Conservation (phyloP, 2,888 invertebrate species). For the Dryocosmus kuriphilus region DNA sequence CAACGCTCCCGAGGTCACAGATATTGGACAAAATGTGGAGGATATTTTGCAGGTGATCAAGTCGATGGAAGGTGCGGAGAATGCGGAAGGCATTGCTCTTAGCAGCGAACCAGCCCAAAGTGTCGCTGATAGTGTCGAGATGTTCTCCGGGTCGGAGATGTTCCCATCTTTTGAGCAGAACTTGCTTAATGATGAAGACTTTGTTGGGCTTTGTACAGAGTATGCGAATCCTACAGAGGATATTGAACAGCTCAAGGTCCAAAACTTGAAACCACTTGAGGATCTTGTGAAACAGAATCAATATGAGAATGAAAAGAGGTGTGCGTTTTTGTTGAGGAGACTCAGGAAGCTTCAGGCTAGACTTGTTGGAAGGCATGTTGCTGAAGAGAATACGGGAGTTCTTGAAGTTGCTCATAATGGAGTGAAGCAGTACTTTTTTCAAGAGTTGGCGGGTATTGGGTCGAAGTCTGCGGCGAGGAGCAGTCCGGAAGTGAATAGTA, state of each 20-base stretch:
- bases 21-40: slow-evolving; percentile 81
- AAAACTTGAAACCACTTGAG: slow-evolving; percentile 61
- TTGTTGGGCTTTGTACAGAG: slow-evolving; percentile 72
- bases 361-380: slow-evolving; percentile 87
- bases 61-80: slow-evolving; percentile 80
- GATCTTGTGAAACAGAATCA: slow-evolving; percentile 78
- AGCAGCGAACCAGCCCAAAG: slow-evolving; percentile 59
- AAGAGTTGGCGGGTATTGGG: slow-evolving; percentile 71
- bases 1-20: slow-evolving; percentile 72
- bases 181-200: slow-evolving; percentile 72
- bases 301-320: slow-evolving; percentile 83
- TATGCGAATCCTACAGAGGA: slow-evolving; percentile 64
- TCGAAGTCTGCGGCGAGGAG: slow-evolving; percentile 63
- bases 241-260: slow-evolving; percentile 50
- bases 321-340: slow-evolving; percentile 86
- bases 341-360: slow-evolving; percentile 88
- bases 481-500: slow-evolving; percentile 70
- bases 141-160: slow-evolving; percentile 72
- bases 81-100: slow-evolving; percentile 39
- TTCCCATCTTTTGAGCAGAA: slow-evolving; percentile 72
- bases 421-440: slow-evolving; percentile 74
- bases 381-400: slow-evolving; percentile 88
- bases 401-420: slow-evolving; percentile 86
- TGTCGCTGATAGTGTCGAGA: slow-evolving; percentile 63
- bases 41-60: slow-evolving; percentile 88